Percentiles rank a stretch among this genome's conserved stretches.
These are phyloP conservation scores for Parasteatoda lunata DNA, from an alignment of 2,888 invertebrate species.

Conservation along the genomic window DNA sequence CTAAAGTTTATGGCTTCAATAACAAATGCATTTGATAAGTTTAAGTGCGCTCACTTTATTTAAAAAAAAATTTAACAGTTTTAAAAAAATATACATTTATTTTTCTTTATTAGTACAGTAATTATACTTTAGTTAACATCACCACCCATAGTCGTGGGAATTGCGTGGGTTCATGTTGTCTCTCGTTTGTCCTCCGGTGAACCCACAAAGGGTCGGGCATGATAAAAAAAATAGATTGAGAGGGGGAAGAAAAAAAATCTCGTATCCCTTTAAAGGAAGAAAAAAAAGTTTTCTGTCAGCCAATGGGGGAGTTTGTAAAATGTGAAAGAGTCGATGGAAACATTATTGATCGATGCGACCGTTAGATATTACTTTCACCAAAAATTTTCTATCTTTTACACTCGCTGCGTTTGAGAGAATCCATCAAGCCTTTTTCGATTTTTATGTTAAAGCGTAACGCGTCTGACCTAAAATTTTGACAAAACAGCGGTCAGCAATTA, in stretches of 20 bases:
- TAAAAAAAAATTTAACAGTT: neutral
- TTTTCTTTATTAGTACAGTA: constrained; percentile 12
- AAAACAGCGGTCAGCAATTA: too few species aligned
- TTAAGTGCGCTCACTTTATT: too few species aligned
- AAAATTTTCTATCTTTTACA: constrained; percentile 13
- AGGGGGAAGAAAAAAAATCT: constrained; percentile 30
- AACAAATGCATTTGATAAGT: too few species aligned
- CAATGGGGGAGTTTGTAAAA: constrained; percentile 22
- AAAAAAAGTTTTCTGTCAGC: constrained; percentile 7
- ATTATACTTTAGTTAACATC: constrained; percentile 10
- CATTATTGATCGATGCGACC: constrained; percentile 62
- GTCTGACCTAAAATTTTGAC: neutral
- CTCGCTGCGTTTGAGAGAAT: neutral
- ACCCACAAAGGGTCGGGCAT: constrained; percentile 57
- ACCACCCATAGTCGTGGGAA: constrained; percentile 50
- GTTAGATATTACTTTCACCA: constrained; percentile 63
- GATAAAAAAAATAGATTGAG: constrained; percentile 2
- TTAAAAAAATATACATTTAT: neutral
- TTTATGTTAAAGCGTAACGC: neutral
- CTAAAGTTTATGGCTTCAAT: too few species aligned
- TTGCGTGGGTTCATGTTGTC: constrained; percentile 50
- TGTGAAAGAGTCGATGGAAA: constrained; percentile 44
- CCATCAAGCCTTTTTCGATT: neutral
- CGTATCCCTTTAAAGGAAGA: constrained; percentile 43
- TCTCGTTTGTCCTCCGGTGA: constrained; percentile 42